Evolutionary conservation across 1,140 invertebrate genomes (phyloP), one percentile per base, ranked within the genome.

Genomic region (Euura saliciscinereae): DNA sequence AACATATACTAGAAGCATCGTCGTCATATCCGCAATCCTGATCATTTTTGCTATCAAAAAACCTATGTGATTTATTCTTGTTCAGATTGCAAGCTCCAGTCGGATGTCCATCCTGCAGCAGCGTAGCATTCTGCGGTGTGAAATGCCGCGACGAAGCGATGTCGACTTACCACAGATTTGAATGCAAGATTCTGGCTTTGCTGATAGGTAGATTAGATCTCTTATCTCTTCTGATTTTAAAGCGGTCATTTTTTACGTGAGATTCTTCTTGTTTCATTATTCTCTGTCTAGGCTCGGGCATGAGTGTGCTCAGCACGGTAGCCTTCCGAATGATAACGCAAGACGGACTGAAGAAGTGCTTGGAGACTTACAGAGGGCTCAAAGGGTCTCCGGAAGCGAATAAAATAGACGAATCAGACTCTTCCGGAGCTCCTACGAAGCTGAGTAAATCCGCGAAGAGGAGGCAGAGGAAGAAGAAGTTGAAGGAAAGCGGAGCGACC

Each of bases 151-250:
- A 92, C 46, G 79, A 84, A 28, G 94, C 94, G 0, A 81, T 92
- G 68, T 80, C 86, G 1, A 89, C 89, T 0, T 97, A 96, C 83
- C 96, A 98, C 84, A 87, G 89, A 44, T 93, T 91, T 80, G 97
- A 98, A 87, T 98, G 96, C 82, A 89, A 91, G 75, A 91, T 94
- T 80, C 86, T 95, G 67, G 92, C 92, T 72, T 79, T 94, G 6
- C 86, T 95, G 46, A 92, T 94, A 72, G 93, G 92, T 90, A 84
- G 28, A 51, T 6, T 28, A 28, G 28, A 6, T 59, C 13, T 3
- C 51, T n/a, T 8, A 0, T 51, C 46, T 51, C 2, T 51, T 51
- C n/a, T n/a, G 46, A 51, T n/a, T 51, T 51, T 51, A 51, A n/a
- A 8, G 46, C 46, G 11, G 2, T 7, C 7, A 51, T 51, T 11